Evolutionary conservation across 2,888 invertebrate species (phyloP), one percentile per base, ranked within the genome.

Genomic region (Ophion obscuratus): DNA sequence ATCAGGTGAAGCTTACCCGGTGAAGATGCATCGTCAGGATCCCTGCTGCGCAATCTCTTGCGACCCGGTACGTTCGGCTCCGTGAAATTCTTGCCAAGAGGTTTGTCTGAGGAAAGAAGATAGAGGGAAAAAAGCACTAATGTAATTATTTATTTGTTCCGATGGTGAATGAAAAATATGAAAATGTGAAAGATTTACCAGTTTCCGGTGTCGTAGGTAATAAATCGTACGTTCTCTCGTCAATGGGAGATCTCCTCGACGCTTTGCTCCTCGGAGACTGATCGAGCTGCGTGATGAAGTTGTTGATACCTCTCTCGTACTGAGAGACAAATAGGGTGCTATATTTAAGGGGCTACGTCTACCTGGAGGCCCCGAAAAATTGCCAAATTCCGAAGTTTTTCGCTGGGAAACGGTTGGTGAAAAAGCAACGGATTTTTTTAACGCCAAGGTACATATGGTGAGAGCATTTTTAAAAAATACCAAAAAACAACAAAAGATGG

Each of bases 281-380:
- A 85, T 93, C 92, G 59, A 93, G 88, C 73, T 91, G 89, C 44
- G 91, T 92, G 81, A 93, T 91, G 61, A 92, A 90, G 82, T 88
- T 90, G 61, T 89, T 89, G 6, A 90, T 20, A 14, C 83, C 89
- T n/a, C 68, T 85, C 66, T 89, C 88, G n/a, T 36, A 70, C 88
- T 89, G 40, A 66, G 75, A 40, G 66, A 61, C 44, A 61, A 24
- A 36, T n/a, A 62, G 2, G 10, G 64, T 20, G 2, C n/a, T 1
- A 7, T 40, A 61, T 2, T 3, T 67, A 61, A 27, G 36, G 31
- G 31, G 4, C 31, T 31, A 1, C 31, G 0, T 31, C 31, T 31
- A 31, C 31, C 4, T 31, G 31, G 31, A 31, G 31, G 31, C 31
- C 31, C 31, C 31, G 0, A 31, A 31, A 31, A 31, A 31, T 31